A percentile compares a stretch with the other conserved stretches of the same genome.
These are phyloP conservation scores for Acanthaster planci DNA, from an alignment of 35 echinoderm and acorn worm species.

Conservation along the genomic window DNA sequence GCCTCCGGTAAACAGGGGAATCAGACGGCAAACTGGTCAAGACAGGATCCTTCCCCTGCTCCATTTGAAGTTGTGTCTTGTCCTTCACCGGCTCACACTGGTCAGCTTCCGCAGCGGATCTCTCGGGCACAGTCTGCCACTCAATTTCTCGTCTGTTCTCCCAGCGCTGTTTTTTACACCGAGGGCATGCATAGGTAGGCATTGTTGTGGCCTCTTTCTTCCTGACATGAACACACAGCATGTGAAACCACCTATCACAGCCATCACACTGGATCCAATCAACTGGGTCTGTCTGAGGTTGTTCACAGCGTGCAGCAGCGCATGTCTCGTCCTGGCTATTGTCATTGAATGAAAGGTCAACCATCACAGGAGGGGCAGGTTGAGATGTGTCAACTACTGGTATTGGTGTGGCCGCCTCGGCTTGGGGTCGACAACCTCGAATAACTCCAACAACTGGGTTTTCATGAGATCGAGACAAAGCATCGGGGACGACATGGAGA, in stretches of 20 bases:
- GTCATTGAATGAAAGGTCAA: background rate
- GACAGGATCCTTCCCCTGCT: background rate
- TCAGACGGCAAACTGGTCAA: background rate
- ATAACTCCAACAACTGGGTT: background rate
- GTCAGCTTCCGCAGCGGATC: background rate
- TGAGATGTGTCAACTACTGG: background rate
- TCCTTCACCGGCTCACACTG: background rate
- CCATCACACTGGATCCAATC: constrained; percentile 47
- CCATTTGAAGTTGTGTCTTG: background rate
- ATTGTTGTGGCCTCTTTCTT: constrained; percentile 13
- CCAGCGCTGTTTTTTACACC: background rate
- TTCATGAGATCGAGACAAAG: constrained; percentile 24
- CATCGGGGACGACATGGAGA: constrained; percentile 42
- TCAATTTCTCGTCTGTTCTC: background rate
- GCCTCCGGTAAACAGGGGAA: background rate
- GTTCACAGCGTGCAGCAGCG: background rate
- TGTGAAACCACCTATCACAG: constrained; percentile 41
- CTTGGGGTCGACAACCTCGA: background rate
- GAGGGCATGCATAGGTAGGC: constrained; percentile 15
- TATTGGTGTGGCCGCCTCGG: background rate
- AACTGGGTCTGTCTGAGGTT: background rate
- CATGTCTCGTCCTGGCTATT: constrained; percentile 9
- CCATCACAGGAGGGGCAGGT: background rate
- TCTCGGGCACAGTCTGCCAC: background rate
- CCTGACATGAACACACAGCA: constrained; percentile 29